phyloP scores from a whole-genome alignment of 1,140 invertebrate species.

The Drosophila teissieri region DNA sequence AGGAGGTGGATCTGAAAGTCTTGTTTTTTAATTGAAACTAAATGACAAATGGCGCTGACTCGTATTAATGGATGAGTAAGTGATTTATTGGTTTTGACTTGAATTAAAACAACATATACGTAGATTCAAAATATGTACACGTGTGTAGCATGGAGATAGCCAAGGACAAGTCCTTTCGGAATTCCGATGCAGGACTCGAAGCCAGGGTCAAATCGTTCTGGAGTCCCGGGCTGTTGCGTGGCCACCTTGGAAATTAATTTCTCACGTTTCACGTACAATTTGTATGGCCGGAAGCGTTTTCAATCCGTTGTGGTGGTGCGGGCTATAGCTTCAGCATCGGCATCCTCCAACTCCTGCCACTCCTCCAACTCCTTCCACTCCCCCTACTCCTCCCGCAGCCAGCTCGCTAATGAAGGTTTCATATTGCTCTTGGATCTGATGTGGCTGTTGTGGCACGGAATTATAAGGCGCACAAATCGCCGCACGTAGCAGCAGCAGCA shows the following conservation, averaged over 20 bases:
- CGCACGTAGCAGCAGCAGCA: slow-evolving; percentile 65
- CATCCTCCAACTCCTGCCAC: not conserved
- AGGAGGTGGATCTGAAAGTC: no score
- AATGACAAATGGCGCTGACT: no score
- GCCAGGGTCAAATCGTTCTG: not conserved
- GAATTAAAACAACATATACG: no score
- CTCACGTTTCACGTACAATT: slow-evolving; percentile 76
- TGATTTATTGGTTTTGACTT: no score
- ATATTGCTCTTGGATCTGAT: slow-evolving; percentile 54
- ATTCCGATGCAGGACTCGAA: not conserved
- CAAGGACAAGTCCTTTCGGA: not conserved
- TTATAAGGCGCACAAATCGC: slow-evolving; percentile 53
- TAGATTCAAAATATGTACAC: no score
- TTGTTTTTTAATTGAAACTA: no score
- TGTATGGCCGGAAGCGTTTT: slow-evolving; percentile 73
- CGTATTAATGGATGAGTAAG: no score
- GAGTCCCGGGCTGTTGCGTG: slow-evolving; percentile 3
- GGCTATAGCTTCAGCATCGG: not conserved
- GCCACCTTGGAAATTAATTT: slow-evolving; percentile 71
- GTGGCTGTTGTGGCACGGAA: slow-evolving; percentile 33
- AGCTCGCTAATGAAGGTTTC: slow-evolving; percentile 70
- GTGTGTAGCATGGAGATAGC: not conserved
- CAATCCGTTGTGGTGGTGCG: slow-evolving; percentile 41
- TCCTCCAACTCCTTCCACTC: not conserved
- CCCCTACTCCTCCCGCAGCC: not conserved